These are phyloP conservation scores for Hippasteria phrygiana DNA, from an alignment of 53 echinoderm and acorn worm genomes.

Conservation along the genomic window DNA sequence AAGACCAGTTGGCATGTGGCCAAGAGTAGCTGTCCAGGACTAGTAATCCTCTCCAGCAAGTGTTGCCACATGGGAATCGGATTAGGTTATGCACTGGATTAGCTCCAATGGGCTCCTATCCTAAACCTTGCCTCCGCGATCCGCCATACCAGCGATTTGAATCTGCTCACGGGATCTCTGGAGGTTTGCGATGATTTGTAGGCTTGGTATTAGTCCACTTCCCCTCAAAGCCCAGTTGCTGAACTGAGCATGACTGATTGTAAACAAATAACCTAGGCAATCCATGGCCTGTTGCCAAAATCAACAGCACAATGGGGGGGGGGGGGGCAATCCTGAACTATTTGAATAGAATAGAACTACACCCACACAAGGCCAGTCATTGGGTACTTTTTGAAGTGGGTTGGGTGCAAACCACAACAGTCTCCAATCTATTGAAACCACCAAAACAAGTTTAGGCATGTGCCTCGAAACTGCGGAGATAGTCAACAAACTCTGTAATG, in stretches of 20 bases:
- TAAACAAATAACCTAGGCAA: background rate
- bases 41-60: constrained; percentile 15
- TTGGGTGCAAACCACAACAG: background rate
- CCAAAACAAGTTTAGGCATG: constrained; percentile 60
- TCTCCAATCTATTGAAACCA: background rate
- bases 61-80: constrained; percentile 50
- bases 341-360: constrained; percentile 55
- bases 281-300: constrained; percentile 46
- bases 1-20: constrained; percentile 28
- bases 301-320: constrained; percentile 21
- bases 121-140: background rate
- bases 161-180: background rate
- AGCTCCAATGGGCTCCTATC: background rate
- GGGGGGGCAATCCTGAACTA: constrained; percentile 14
- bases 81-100: constrained; percentile 36
- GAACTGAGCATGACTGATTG: constrained; percentile 1
- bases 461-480: no score
- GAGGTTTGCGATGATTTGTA: background rate
- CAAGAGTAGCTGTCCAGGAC: constrained; percentile 8
- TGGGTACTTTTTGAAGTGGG: constrained; percentile 37
- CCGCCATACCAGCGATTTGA: background rate
- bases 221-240: background rate
- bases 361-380: constrained; percentile 32
- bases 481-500: background rate
- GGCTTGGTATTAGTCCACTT: background rate